These are phyloP conservation scores for Nerophis lumbriciformis DNA, from an alignment of 2,113 vertebrate genomes.

Conservation along the genomic window DNA sequence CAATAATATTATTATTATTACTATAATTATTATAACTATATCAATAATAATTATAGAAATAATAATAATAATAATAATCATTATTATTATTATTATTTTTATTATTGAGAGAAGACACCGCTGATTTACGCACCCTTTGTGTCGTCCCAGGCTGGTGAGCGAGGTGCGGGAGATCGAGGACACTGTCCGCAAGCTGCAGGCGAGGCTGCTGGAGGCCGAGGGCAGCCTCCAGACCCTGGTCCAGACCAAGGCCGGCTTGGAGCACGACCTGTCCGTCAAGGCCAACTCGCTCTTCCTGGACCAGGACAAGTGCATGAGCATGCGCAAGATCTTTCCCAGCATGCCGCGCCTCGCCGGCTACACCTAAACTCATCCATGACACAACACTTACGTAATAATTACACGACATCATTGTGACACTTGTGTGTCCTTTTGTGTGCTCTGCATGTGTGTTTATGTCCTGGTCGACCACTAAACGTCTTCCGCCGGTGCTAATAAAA, in stretches of 20 bases:
- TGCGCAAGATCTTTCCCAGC: constrained; percentile 86
- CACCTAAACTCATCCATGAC: constrained; percentile 50
- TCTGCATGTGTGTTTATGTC: too few relatives aligned
- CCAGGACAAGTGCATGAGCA: constrained; percentile 93
- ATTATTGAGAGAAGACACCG: too few relatives aligned
- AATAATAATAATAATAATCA: too few relatives aligned
- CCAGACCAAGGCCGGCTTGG: constrained; percentile 78
- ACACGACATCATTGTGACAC: too few relatives aligned
- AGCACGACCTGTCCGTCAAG: constrained; percentile 87
- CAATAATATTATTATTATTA: too few relatives aligned
- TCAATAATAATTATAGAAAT: too few relatives aligned
- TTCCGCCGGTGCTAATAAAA: too few relatives aligned
- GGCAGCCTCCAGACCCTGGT: constrained; percentile 80
- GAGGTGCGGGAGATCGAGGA: constrained; percentile 87
- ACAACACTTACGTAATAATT: too few relatives aligned
- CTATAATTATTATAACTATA: too few relatives aligned
- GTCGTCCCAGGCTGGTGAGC: constrained; percentile 74
- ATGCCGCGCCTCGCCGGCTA: constrained; percentile 79
- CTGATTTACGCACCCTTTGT: background rate
- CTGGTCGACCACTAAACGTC: too few relatives aligned
- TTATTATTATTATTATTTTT: too few relatives aligned
- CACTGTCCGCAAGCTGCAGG: constrained; percentile 78
- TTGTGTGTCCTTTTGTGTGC: too few relatives aligned
- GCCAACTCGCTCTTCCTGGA: constrained; percentile 89
- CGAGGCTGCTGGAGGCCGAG: constrained; percentile 81